Percentiles rank a stretch among this genome's conserved stretches.
phyloP scores from a whole-genome alignment of 2,797 vertebrate genomes.

The Melanotaenia nigrans region DNA sequence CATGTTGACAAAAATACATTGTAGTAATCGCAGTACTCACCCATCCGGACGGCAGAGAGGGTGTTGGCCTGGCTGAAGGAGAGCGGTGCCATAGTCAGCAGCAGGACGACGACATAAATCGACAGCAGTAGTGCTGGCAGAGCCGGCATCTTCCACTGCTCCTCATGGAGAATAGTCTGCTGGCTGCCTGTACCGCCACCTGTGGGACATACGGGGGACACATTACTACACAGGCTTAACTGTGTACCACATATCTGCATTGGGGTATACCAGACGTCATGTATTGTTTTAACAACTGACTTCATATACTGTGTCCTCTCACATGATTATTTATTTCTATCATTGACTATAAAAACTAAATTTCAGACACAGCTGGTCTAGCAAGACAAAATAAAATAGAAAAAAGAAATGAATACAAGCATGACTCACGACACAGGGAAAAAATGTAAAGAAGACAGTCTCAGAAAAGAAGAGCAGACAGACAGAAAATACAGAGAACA shows the following conservation, averaged over 20 bases:
- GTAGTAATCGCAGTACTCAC: conserved; percentile 64
- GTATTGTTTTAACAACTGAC: neutral
- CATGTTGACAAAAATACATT: accelerated
- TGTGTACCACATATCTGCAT: neutral
- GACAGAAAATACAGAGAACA: conserved; percentile 15
- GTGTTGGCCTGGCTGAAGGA: conserved; percentile 76
- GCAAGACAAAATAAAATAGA: neutral
- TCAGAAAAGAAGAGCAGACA: neutral
- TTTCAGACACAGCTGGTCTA: too few relatives aligned
- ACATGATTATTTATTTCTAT: neutral
- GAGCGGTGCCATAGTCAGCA: conserved; percentile 80
- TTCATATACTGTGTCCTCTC: neutral
- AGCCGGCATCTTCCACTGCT: conserved; percentile 98
- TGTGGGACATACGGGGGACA: conserved; percentile 48
- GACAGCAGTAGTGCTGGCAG: conserved; percentile 90
- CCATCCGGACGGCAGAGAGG: conserved; percentile 88
- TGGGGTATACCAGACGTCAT: neutral
- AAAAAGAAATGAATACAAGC: neutral
- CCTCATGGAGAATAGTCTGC: conserved; percentile 97
- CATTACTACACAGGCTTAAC: neutral
- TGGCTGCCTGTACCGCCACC: conserved; percentile 90
- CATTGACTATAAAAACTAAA: neutral
- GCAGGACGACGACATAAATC: conserved; percentile 81
- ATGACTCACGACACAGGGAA: neutral
- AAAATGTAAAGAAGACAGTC: neutral